Evolutionary conservation across 2,113 vertebrate genomes (phyloP).

Genomic region (Maccullochella peelii): DNA sequence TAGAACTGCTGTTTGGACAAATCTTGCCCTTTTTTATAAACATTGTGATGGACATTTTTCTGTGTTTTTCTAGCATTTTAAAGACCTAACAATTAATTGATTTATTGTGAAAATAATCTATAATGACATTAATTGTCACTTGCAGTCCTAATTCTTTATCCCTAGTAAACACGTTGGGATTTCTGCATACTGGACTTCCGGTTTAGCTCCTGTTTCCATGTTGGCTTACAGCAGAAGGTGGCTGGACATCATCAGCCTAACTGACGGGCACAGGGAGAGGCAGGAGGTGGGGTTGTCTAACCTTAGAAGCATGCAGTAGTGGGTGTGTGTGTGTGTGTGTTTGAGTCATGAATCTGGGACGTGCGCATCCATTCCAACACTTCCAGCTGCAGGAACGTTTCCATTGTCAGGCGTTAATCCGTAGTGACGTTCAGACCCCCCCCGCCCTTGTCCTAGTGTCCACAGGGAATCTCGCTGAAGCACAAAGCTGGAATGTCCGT

Average conservation of each 20-base stretch:
- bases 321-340: conserved; percentile 4
- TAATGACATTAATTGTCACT: not conserved
- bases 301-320: conserved; percentile 30
- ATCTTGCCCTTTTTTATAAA: not conserved
- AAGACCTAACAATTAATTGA: not conserved
- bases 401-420: conserved; percentile 73
- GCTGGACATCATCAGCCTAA: conserved; percentile 22
- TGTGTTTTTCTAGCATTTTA: not conserved
- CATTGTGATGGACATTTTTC: not conserved
- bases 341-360: conserved; percentile 20
- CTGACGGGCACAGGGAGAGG: conserved; percentile 4
- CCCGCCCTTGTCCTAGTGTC: conserved; percentile 53
- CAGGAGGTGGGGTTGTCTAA: conserved; percentile 10
- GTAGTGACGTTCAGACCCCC: conserved; percentile 59
- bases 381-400: conserved; percentile 65
- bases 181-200: not conserved
- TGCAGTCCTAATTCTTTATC: not conserved
- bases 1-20: not conserved
- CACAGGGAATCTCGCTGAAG: conserved; percentile 54
- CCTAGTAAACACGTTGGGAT: not conserved
- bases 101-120: not conserved
- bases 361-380: conserved; percentile 31
- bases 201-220: not conserved
- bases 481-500: conserved; percentile 59
- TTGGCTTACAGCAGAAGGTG: not conserved